Percentiles rank a stretch among this genome's conserved stretches.
Conservation (phyloP, 2,113 vertebrate species). For the Eptesicus fuscus region DNA sequence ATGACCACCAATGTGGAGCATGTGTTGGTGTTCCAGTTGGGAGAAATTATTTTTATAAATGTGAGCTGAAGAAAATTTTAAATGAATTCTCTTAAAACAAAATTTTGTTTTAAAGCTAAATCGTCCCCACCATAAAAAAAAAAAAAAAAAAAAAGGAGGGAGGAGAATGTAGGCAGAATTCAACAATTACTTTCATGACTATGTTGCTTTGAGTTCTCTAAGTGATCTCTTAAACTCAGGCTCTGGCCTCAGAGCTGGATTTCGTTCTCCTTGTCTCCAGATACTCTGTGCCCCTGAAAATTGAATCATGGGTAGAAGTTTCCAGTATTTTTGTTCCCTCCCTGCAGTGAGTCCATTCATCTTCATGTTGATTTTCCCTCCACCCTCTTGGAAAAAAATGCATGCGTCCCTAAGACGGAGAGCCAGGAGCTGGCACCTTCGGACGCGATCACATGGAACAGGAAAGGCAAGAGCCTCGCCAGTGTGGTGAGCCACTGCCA, state of each 20-base stretch:
- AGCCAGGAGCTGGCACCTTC: constrained; percentile 28
- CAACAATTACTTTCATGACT: not conserved
- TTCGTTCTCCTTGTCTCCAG: not conserved
- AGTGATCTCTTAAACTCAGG: not conserved
- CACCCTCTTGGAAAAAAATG: constrained; percentile 6
- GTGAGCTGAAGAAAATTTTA: constrained; percentile 27
- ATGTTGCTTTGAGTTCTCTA: not conserved
- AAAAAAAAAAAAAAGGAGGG: not conserved
- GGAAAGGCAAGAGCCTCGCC: not conserved
- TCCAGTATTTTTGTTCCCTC: constrained; percentile 14
- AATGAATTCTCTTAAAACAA: constrained; percentile 32
- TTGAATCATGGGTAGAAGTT: constrained; percentile 19
- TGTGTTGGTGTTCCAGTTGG: constrained; percentile 10
- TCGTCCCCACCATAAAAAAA: not conserved
- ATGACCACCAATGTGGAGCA: constrained; percentile 18
- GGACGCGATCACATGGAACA: not conserved
- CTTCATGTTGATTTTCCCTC: constrained; percentile 56
- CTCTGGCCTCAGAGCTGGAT: not conserved
- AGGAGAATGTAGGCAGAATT: not conserved
- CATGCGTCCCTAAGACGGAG: not conserved
- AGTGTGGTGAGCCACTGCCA: not conserved
- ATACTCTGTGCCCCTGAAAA: not conserved
- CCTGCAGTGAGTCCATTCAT: not conserved
- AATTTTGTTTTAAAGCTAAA: constrained; percentile 52
- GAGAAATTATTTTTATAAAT: constrained; percentile 52